Evolutionary conservation across 2,113 vertebrate genomes (phyloP).

Genomic region (Heloderma charlesbogerti): DNA sequence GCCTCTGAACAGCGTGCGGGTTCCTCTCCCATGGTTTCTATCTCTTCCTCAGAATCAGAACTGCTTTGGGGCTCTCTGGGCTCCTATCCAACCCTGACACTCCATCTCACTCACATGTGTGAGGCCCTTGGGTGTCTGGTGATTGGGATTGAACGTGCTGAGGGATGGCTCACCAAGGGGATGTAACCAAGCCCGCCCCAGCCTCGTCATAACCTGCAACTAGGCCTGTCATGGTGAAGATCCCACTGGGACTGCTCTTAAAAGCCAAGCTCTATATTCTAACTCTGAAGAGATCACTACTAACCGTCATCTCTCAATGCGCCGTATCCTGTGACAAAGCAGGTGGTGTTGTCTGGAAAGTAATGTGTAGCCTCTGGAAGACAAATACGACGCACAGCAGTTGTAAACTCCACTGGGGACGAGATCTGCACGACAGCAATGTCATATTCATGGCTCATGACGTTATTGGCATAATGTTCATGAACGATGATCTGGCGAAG

Average conservation of each 20-base stretch:
- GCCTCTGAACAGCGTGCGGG: too few species aligned
- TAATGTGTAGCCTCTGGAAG: conserved; percentile 73
- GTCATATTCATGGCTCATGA: conserved; percentile 65
- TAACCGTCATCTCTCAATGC: conserved; percentile 75
- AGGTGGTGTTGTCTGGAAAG: conserved; percentile 70
- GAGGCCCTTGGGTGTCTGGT: not conserved
- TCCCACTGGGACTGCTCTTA: not conserved
- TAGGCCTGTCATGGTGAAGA: not conserved
- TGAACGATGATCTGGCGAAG: conserved; percentile 76
- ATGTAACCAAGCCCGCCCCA: not conserved
- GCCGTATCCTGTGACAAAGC: conserved; percentile 82
- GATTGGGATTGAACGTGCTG: not conserved
- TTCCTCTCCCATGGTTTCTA: too few species aligned
- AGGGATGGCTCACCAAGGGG: not conserved
- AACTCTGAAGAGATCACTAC: conserved; percentile 33
- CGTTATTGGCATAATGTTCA: conserved; percentile 49
- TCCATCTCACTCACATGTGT: not conserved
- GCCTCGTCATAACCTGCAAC: not conserved
- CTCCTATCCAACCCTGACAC: too few species aligned
- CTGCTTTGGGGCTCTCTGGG: too few species aligned
- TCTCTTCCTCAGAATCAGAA: too few species aligned
- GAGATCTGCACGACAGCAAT: conserved; percentile 77
- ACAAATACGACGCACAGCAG: conserved; percentile 75
- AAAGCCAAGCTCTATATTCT: not conserved
- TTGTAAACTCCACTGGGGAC: conserved; percentile 68